Evolutionary conservation across 2,888 invertebrate species (phyloP).

Genomic region (Nomada ruficornis): DNA sequence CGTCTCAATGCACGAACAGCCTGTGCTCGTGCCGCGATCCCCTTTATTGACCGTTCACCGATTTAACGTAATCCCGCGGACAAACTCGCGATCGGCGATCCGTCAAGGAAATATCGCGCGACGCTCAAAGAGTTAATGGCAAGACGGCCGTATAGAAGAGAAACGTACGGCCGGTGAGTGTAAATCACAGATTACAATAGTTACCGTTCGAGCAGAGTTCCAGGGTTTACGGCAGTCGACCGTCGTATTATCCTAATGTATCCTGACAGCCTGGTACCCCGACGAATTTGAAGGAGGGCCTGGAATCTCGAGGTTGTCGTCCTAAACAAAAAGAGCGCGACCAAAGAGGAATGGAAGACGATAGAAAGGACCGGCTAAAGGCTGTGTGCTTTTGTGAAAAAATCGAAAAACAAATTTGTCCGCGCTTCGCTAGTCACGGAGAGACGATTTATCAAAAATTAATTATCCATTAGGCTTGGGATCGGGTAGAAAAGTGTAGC

Average conservation of each 20-base stretch:
- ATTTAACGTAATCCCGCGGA: background rate
- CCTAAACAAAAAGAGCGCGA: slow-evolving; percentile 25
- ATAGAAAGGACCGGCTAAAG: slow-evolving; percentile 40
- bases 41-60: background rate
- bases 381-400: slow-evolving; percentile 72
- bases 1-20: background rate
- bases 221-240: slow-evolving; percentile 69
- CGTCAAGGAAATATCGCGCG: slow-evolving; percentile 19
- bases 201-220: slow-evolving; percentile 66
- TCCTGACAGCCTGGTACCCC: slow-evolving; percentile 69
- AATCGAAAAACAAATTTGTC: slow-evolving; percentile 80
- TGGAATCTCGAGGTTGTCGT: slow-evolving; percentile 60
- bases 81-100: background rate
- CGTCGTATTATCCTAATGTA: slow-evolving; percentile 73
- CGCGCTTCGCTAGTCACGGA: slow-evolving; percentile 79
- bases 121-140: slow-evolving; percentile 2
- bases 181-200: slow-evolving; percentile 70
- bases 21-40: background rate
- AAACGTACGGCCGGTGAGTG: slow-evolving; percentile 33
- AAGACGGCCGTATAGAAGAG: background rate
- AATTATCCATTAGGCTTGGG: slow-evolving; percentile 82
- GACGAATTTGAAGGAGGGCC: slow-evolving; percentile 62
- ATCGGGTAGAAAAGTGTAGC: slow-evolving; percentile 81
- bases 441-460: slow-evolving; percentile 83
- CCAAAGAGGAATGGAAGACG: slow-evolving; percentile 1